These are phyloP conservation scores for Tenthredo amoena DNA, from an alignment of 2,888 invertebrate genomes.

Conservation along the genomic window DNA sequence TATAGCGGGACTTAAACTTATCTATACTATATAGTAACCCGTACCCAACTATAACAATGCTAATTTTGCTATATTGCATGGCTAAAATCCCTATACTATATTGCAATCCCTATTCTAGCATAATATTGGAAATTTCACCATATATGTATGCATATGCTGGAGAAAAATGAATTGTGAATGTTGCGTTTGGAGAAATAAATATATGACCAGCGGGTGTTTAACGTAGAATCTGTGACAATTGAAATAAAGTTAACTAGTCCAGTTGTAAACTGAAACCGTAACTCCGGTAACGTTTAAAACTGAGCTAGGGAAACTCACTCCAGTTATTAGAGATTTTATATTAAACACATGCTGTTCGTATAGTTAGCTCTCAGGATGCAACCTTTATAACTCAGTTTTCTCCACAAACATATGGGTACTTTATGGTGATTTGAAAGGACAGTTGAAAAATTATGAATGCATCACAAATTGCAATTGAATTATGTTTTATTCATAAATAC, in stretches of 20 bases:
- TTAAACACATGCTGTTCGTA: not conserved
- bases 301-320: not conserved
- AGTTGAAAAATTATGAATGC: not conserved
- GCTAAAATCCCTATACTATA: slow-evolving; percentile 1
- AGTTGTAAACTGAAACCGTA: not conserved
- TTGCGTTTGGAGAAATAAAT: not conserved
- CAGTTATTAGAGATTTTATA: not conserved
- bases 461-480: not conserved
- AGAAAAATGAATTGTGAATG: not conserved
- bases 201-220: not conserved
- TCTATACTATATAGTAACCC: not conserved
- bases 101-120: not conserved
- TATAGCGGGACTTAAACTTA: too few species aligned
- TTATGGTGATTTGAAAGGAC: not conserved
- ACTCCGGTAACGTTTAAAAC: not conserved
- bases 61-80: not conserved
- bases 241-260: not conserved
- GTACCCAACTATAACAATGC: not conserved
- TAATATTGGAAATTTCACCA: not conserved
- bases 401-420: not conserved
- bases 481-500: not conserved
- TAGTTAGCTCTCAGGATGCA: not conserved
- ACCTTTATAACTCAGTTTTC: slow-evolving; percentile 6
- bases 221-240: slow-evolving; percentile 2
- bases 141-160: not conserved